A percentile compares a stretch with the other conserved stretches of the same genome.
Conservation (phyloP, 2,797 vertebrate genomes). For the Paedocypris micromegethes region DNA sequence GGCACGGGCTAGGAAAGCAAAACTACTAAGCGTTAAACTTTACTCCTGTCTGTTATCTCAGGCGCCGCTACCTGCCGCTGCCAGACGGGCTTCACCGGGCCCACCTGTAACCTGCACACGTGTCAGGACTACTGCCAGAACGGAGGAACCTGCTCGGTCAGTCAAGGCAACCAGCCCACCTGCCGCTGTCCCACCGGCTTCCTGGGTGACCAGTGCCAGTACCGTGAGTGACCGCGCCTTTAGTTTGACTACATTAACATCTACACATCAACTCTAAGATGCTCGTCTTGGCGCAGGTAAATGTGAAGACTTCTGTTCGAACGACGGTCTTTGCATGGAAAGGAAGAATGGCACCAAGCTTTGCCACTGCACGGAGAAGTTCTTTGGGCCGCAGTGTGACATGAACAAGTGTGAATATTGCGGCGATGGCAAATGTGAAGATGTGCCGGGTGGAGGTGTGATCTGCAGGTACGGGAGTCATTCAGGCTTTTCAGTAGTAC, state of each 20-base stretch:
- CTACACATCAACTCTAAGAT: neutral
- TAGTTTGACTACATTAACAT: slow-evolving; percentile 58
- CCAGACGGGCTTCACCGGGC: slow-evolving; percentile 86
- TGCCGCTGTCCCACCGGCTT: slow-evolving; percentile 77
- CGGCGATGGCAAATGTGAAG: slow-evolving; percentile 70
- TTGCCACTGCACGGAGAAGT: slow-evolving; percentile 76
- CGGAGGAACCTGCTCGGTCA: slow-evolving; percentile 83
- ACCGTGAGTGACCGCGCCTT: slow-evolving; percentile 95
- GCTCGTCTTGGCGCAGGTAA: slow-evolving; percentile 61
- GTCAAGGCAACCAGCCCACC: slow-evolving; percentile 88
- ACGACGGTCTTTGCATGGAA: slow-evolving; percentile 80
- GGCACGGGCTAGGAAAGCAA: too few species aligned
- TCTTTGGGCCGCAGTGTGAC: slow-evolving; percentile 76
- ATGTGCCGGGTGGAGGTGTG: slow-evolving; percentile 70
- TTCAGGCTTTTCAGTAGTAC: neutral
- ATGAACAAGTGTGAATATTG: slow-evolving; percentile 82
- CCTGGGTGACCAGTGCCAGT: slow-evolving; percentile 90
- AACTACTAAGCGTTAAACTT: neutral
- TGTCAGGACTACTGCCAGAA: slow-evolving; percentile 84
- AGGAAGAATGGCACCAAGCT: slow-evolving; percentile 69
- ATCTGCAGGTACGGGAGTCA: slow-evolving; percentile 74
- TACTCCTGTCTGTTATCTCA: slow-evolving; percentile 44
- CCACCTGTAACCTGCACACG: slow-evolving; percentile 78
- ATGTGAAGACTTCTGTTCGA: slow-evolving; percentile 83
- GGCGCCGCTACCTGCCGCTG: slow-evolving; percentile 91